Conservation (phyloP, 2,888 invertebrate genomes). For the Anoplius nigerrimus region DNA sequence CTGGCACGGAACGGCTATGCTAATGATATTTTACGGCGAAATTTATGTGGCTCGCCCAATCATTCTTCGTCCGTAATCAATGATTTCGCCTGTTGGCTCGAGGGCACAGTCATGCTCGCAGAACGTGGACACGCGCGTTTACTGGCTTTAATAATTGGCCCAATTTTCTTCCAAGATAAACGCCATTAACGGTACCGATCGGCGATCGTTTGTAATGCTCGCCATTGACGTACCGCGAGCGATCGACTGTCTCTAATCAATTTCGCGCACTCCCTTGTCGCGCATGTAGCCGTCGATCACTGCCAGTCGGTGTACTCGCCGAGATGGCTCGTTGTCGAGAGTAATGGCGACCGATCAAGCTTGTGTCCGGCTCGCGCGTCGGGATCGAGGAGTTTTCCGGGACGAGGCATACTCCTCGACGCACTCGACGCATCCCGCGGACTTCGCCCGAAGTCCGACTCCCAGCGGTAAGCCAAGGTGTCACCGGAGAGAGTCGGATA, state of each 20-base stretch:
- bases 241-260: not conserved
- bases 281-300: not conserved
- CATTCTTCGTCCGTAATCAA: conserved; percentile 1
- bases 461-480: not conserved
- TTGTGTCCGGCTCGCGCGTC: too few species aligned
- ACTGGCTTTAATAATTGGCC: conserved; percentile 22
- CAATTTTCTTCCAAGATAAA: conserved; percentile 33
- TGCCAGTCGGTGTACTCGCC: not conserved
- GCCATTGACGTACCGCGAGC: not conserved
- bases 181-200: conserved; percentile 40
- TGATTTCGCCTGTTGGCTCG: conserved; percentile 3
- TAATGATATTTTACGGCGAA: not conserved
- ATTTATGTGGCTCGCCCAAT: conserved; percentile 5
- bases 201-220: conserved; percentile 3
- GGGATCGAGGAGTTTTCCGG: too few species aligned
- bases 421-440: not conserved
- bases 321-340: too few species aligned
- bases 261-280: not conserved
- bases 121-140: not conserved
- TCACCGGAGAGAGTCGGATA: conserved; percentile 32
- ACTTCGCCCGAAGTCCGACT: not conserved
- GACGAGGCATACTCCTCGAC: too few species aligned
- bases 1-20: conserved; percentile 4
- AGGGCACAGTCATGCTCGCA: not conserved
- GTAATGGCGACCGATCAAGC: not conserved